phyloP scores from a whole-genome alignment of 1,140 invertebrate species.

The Rhagoletis zephyria region DNA sequence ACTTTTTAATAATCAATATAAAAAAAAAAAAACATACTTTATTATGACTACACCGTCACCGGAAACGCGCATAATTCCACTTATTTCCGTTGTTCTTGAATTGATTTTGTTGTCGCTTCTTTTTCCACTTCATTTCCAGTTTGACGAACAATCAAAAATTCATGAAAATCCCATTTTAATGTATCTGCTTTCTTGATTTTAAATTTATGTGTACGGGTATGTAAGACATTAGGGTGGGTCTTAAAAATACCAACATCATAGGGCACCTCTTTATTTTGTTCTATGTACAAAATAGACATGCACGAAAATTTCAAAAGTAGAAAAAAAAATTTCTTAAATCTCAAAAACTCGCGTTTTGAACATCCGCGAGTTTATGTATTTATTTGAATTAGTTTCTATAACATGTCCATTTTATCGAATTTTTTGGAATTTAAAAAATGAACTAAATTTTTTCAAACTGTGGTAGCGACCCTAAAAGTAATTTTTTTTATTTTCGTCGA shows the following conservation, averaged over 20 bases:
- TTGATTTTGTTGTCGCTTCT: background rate
- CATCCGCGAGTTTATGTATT: background rate
- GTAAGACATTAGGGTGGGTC: too few species aligned
- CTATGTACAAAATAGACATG: too few species aligned
- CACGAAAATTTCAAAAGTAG: too few species aligned
- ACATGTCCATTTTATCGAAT: background rate
- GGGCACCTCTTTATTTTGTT: too few species aligned
- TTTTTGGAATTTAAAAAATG: too few species aligned
- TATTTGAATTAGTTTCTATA: background rate
- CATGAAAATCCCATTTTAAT: background rate
- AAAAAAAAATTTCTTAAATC: background rate
- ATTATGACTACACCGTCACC: constrained; percentile 18
- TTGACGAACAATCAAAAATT: constrained; percentile 10
- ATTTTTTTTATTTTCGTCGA: too few species aligned
- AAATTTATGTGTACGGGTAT: too few species aligned
- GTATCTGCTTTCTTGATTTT: background rate
- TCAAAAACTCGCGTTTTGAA: background rate
- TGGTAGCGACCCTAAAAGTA: too few species aligned
- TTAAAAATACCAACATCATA: too few species aligned
- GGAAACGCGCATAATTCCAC: constrained; percentile 27
- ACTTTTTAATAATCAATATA: background rate
- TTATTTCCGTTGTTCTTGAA: constrained; percentile 39
- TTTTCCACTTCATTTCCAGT: background rate
- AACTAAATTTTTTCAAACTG: too few species aligned
- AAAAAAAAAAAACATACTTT: background rate